phyloP scores from a whole-genome alignment of 53 echinoderm and acorn worm genomes.

The Paelopatides confundens region DNA sequence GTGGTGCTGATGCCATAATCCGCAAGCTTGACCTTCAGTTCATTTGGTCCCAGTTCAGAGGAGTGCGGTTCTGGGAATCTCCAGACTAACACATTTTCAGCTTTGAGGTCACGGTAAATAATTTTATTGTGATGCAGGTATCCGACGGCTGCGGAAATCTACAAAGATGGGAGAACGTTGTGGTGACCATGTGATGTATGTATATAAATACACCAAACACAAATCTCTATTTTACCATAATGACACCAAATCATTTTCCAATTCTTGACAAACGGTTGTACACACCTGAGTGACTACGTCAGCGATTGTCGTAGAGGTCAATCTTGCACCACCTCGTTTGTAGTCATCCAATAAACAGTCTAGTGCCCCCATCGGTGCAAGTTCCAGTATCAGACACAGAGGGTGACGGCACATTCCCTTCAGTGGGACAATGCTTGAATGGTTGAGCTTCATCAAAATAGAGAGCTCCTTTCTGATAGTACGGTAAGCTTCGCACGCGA shows the following conservation, averaged over 20 bases:
- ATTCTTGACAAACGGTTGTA: too few species aligned
- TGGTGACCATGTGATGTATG: background rate
- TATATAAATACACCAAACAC: too few species aligned
- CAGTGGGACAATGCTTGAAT: slow-evolving; percentile 88
- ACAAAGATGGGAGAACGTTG: background rate
- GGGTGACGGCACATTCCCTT: slow-evolving; percentile 91
- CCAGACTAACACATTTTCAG: slow-evolving; percentile 98
- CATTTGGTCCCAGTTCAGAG: slow-evolving; percentile 50
- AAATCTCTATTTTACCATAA: too few species aligned
- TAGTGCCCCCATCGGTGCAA: slow-evolving; percentile 88
- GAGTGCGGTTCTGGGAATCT: slow-evolving; percentile 85
- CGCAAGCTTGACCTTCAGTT: slow-evolving; percentile 87
- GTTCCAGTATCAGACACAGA: slow-evolving; percentile 89
- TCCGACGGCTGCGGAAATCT: slow-evolving; percentile 89
- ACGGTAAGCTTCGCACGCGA: slow-evolving; percentile 90
- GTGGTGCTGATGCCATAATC: slow-evolving; percentile 97
- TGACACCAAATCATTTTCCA: too few species aligned
- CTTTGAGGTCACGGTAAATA: slow-evolving; percentile 96
- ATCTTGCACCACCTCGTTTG: slow-evolving; percentile 85
- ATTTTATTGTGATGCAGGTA: slow-evolving; percentile 89
- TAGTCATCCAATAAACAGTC: slow-evolving; percentile 87
- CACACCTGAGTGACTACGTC: slow-evolving; percentile 85
- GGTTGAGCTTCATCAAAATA: slow-evolving; percentile 84
- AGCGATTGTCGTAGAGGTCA: slow-evolving; percentile 76
- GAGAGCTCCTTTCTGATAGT: slow-evolving; percentile 92